These are phyloP conservation scores for Acrobasis repandana DNA, from an alignment of 2,888 invertebrate genomes.

Conservation along the genomic window DNA sequence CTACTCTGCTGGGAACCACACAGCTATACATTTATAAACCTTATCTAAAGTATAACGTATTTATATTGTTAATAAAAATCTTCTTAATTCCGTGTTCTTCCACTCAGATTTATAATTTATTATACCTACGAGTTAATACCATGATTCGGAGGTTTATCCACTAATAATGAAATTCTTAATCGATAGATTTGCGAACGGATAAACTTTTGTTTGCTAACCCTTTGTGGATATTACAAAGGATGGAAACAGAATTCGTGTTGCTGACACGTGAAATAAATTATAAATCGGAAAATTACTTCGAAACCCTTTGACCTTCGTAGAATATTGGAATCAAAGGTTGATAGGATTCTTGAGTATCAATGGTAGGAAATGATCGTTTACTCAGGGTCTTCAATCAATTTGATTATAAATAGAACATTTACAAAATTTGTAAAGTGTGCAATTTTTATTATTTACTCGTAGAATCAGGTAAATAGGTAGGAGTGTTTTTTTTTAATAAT, in stretches of 20 bases:
- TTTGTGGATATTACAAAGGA: slow-evolving; percentile 6
- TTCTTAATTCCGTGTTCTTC: too few relatives aligned
- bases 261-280: slow-evolving; percentile 2
- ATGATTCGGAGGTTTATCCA: neutral
- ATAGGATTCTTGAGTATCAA: neutral
- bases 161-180: neutral
- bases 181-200: neutral
- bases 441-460: too few relatives aligned
- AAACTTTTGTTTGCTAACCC: neutral
- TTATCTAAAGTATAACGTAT: too few relatives aligned
- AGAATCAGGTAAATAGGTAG: too few relatives aligned
- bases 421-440: too few relatives aligned
- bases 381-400: neutral
- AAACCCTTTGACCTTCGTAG: neutral
- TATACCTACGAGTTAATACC: too few relatives aligned
- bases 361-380: neutral
- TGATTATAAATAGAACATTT: neutral
- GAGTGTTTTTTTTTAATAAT: too few relatives aligned
- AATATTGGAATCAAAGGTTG: neutral
- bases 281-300: neutral
- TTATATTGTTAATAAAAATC: too few relatives aligned
- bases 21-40: too few relatives aligned
- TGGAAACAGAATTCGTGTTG: neutral
- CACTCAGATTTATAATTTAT: too few relatives aligned
- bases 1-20: too few relatives aligned